A percentile compares a stretch with the other conserved stretches of the same genome.
phyloP scores from a whole-genome alignment of 2,888 invertebrate species.

The Mythimna ferrago region DNA sequence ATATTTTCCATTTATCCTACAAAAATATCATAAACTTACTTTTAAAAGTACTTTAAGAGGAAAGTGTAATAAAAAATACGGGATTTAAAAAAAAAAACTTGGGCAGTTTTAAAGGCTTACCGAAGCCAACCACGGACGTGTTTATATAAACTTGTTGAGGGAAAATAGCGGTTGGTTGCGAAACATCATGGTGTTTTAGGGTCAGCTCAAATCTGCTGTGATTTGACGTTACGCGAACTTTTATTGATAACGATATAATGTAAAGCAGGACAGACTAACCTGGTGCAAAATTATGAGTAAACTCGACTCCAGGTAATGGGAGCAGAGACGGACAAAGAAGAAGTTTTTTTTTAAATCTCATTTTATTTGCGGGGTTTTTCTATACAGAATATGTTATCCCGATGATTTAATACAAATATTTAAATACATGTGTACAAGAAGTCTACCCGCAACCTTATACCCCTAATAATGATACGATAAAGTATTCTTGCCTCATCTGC shows the following conservation, averaged over 20 bases:
- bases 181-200: slow-evolving; percentile 32
- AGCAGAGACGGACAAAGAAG: too few species aligned
- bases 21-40: slow-evolving; percentile 18
- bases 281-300: too few species aligned
- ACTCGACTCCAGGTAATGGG: too few species aligned
- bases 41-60: slow-evolving; percentile 11
- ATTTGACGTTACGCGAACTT: neutral
- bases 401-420: too few species aligned
- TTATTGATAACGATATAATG: neutral
- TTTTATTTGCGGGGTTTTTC: too few species aligned
- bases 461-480: too few species aligned
- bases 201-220: neutral
- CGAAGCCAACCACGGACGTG: slow-evolving; percentile 20
- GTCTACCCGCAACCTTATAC: too few species aligned
- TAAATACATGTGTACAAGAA: too few species aligned
- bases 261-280: neutral
- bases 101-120: slow-evolving; percentile 42
- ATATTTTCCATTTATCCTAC: neutral
- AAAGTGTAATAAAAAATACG: slow-evolving; percentile 43
- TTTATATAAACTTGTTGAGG: slow-evolving; percentile 28
- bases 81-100: slow-evolving; percentile 42
- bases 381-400: too few species aligned
- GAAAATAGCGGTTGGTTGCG: slow-evolving; percentile 10
- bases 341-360: too few species aligned
- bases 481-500: too few species aligned